These are phyloP conservation scores for Phylloscopus collybita DNA, from an alignment of 2,797 vertebrate species.

Conservation along the genomic window DNA sequence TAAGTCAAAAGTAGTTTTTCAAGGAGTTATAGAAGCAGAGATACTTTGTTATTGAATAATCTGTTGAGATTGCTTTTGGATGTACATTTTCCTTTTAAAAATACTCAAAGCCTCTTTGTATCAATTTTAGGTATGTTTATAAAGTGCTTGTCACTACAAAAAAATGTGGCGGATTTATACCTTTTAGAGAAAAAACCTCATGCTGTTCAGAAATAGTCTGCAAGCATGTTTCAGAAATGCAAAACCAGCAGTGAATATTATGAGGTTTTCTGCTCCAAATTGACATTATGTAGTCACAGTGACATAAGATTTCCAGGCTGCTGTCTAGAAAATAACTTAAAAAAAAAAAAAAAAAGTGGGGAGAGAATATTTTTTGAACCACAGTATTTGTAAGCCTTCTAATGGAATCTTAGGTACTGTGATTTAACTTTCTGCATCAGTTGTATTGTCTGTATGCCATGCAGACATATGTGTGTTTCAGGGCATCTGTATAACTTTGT, in stretches of 20 bases:
- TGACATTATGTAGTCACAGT: neutral
- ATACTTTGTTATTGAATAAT: neutral
- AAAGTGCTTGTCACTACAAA: neutral
- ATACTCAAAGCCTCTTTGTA: neutral
- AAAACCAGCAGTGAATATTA: neutral
- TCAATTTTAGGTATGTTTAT: neutral
- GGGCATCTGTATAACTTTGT: neutral
- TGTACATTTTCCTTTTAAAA: neutral
- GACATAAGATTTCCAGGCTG: neutral
- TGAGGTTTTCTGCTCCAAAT: neutral
- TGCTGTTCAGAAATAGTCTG: neutral
- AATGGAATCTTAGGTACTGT: neutral
- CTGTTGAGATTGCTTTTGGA: neutral
- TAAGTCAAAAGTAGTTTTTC: neutral
- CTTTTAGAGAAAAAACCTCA: neutral
- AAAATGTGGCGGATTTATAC: neutral
- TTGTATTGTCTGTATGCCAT: neutral
- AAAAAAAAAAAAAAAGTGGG: neutral
- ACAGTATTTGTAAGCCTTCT: neutral
- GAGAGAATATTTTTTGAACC: neutral
- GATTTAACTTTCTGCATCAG: neutral
- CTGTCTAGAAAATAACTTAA: neutral
- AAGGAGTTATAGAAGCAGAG: neutral
- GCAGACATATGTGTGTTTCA: neutral
- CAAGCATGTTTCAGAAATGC: neutral